Evolutionary conservation across 2,797 vertebrate species (phyloP).

Genomic region (Percopsis omiscomaycus): DNA sequence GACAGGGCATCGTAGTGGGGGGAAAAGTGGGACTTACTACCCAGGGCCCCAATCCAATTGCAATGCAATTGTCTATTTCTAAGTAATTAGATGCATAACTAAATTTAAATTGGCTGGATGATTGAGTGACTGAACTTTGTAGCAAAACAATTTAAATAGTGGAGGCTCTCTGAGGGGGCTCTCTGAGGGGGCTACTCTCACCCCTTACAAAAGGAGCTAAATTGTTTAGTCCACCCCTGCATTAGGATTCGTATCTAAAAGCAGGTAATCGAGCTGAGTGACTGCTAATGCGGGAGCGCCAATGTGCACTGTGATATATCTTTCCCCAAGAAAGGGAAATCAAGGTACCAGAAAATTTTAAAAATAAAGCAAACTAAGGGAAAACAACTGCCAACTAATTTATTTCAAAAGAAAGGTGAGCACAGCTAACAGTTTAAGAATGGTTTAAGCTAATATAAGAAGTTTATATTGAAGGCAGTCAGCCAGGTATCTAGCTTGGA

Average conservation of each 20-base stretch:
- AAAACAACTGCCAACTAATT: neutral
- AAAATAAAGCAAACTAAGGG: neutral
- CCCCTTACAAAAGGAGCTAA: neutral
- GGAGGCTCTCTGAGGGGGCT: neutral
- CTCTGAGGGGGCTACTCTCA: neutral
- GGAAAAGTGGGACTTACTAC: neutral
- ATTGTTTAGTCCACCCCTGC: conserved; percentile 1
- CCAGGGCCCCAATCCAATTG: neutral
- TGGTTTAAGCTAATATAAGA: neutral
- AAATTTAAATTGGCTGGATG: neutral
- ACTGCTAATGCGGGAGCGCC: neutral
- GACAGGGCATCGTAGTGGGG: neutral
- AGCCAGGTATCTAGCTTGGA: neutral
- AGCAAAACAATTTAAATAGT: neutral
- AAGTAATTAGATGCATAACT: conserved; percentile 20
- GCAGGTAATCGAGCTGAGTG: neutral
- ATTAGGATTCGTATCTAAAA: neutral
- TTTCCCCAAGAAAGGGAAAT: neutral
- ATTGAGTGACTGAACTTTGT: conserved; percentile 1
- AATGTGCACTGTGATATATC: neutral
- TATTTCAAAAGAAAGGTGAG: neutral
- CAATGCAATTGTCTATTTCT: too few species aligned
- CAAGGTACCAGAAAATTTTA: too few species aligned
- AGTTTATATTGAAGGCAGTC: conserved; percentile 5
- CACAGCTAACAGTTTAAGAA: neutral